Conservation (phyloP, 1,140 invertebrate genomes). For the Scaptomyza pallida region DNA sequence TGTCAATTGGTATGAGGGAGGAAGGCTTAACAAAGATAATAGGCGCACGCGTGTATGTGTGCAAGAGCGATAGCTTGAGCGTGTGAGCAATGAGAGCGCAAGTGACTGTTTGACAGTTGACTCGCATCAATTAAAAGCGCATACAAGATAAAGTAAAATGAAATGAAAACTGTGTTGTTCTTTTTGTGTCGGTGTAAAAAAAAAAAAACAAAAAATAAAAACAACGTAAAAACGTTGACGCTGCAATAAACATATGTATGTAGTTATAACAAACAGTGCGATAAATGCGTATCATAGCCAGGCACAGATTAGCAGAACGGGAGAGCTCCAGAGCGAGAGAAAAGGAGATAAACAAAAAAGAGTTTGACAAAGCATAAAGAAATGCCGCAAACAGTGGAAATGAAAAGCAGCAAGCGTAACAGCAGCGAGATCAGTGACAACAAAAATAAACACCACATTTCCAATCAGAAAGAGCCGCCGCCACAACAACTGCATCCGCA, state of each 20-base stretch:
- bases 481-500: slow-evolving; percentile 20
- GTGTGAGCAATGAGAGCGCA: background rate
- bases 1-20: slow-evolving; percentile 6
- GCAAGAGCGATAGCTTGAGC: slow-evolving; percentile 6
- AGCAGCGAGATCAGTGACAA: slow-evolving; percentile 40
- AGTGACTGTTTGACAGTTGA: slow-evolving; percentile 44
- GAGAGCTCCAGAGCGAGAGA: background rate
- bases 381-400: slow-evolving; percentile 52
- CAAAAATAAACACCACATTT: slow-evolving; percentile 43
- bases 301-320: background rate
- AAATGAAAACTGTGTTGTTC: slow-evolving; percentile 31
- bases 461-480: slow-evolving; percentile 44
- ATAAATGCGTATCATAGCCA: slow-evolving; percentile 47
- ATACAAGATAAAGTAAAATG: slow-evolving; percentile 40
- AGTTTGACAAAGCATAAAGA: slow-evolving; percentile 6
- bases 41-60: slow-evolving; percentile 15
- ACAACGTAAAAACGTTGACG: slow-evolving; percentile 38
- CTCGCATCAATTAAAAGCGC: slow-evolving; percentile 50
- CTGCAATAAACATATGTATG: slow-evolving; percentile 22
- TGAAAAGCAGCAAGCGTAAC: slow-evolving; percentile 27
- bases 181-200: slow-evolving; percentile 7
- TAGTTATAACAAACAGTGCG: slow-evolving; percentile 48
- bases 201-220: slow-evolving; percentile 23
- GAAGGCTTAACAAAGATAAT: slow-evolving; percentile 6
- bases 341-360: background rate